phyloP scores from a whole-genome alignment of 1,140 invertebrate species.

The Zaprionus camerounensis region DNA sequence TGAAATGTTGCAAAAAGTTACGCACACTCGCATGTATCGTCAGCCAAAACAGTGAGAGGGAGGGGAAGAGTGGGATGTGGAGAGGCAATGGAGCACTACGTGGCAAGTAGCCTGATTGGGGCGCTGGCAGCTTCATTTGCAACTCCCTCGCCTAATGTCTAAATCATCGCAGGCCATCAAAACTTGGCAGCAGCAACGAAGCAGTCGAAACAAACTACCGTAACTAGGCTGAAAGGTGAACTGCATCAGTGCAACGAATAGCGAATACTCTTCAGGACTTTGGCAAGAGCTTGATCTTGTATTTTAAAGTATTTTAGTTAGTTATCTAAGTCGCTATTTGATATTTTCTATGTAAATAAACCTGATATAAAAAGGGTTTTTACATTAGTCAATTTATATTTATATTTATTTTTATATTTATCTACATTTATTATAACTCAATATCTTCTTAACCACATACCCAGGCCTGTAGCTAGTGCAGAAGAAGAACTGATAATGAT shows the following conservation, averaged over 20 bases:
- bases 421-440: too few species aligned
- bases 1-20: slow-evolving; percentile 77
- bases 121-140: slow-evolving; percentile 34
- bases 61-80: background rate
- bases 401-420: too few species aligned
- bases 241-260: background rate
- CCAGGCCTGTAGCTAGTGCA: too few species aligned
- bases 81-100: background rate
- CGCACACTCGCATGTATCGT: slow-evolving; percentile 17
- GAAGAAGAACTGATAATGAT: too few species aligned
- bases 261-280: background rate
- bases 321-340: too few species aligned
- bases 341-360: too few species aligned
- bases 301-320: too few species aligned
- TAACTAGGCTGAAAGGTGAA: slow-evolving; percentile 20
- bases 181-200: slow-evolving; percentile 25
- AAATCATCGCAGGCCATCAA: slow-evolving; percentile 54
- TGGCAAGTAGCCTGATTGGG: slow-evolving; percentile 39
- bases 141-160: slow-evolving; percentile 53
- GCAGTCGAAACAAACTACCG: slow-evolving; percentile 28
- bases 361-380: too few species aligned
- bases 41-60: background rate
- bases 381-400: too few species aligned
- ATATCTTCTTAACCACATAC: too few species aligned
- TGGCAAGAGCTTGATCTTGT: too few species aligned